Conservation (phyloP, 2,888 invertebrate genomes). For the Clanis bilineata region DNA sequence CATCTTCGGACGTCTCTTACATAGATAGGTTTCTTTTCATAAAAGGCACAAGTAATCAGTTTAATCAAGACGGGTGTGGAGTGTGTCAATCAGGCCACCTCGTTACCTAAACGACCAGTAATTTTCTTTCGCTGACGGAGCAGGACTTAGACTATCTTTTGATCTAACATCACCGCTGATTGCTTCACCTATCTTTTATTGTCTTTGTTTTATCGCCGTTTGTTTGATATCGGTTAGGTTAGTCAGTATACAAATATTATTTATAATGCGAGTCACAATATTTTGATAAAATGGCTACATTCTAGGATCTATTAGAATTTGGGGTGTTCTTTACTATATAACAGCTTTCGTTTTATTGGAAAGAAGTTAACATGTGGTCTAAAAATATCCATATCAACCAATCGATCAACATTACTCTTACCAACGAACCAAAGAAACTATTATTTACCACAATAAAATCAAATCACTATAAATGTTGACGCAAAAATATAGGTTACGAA, state of each 20-base stretch:
- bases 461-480: background rate
- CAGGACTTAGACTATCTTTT: slow-evolving; percentile 56
- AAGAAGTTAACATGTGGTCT: no score
- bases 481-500: slow-evolving; percentile 3
- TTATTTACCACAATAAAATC: background rate
- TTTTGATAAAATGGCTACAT: no score
- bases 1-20: slow-evolving; percentile 51
- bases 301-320: no score
- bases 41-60: slow-evolving; percentile 74
- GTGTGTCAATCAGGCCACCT: slow-evolving; percentile 71
- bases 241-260: background rate
- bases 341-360: no score
- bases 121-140: slow-evolving; percentile 76
- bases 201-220: background rate
- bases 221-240: background rate
- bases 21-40: slow-evolving; percentile 67
- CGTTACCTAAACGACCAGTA: slow-evolving; percentile 74
- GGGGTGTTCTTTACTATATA: no score
- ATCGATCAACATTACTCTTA: no score
- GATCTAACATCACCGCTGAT: slow-evolving; percentile 28
- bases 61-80: slow-evolving; percentile 64
- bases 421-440: no score
- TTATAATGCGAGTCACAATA: no score
- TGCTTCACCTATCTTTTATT: background rate
- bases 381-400: no score